phyloP scores from a whole-genome alignment of 2,888 invertebrate genomes.

The Tetanocera ferruginea region DNA sequence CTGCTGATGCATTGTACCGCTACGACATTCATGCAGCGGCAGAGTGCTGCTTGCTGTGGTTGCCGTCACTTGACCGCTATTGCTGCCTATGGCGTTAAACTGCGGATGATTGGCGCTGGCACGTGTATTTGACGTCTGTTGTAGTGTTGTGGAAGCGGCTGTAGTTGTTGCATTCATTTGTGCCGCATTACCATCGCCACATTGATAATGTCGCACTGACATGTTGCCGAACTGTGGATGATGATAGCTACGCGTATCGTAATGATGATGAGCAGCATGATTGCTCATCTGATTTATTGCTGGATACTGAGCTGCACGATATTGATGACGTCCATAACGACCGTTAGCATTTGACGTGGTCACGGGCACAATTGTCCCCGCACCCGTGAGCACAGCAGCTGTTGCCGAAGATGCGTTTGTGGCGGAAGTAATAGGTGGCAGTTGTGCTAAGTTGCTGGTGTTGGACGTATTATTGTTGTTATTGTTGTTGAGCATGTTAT shows the following conservation, averaged over 20 bases:
- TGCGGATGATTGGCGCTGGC: slow-evolving; percentile 39
- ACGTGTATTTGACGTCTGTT: background rate
- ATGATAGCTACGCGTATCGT: slow-evolving; percentile 60
- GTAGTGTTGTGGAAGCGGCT: background rate
- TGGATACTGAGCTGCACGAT: slow-evolving; percentile 52
- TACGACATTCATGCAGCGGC: slow-evolving; percentile 7
- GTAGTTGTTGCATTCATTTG: background rate
- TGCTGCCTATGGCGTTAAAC: slow-evolving; percentile 47
- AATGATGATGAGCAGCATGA: slow-evolving; percentile 46
- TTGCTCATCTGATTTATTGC: slow-evolving; percentile 39
- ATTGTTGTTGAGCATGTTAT: slow-evolving; percentile 27
- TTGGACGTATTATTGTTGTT: slow-evolving; percentile 42
- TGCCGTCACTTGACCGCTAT: slow-evolving; percentile 27
- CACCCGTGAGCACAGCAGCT: slow-evolving; percentile 56
- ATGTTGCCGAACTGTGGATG: slow-evolving; percentile 68
- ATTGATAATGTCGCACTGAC: slow-evolving; percentile 62
- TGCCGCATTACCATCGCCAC: slow-evolving; percentile 41
- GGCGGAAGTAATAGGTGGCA: slow-evolving; percentile 25
- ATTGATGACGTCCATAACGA: slow-evolving; percentile 49
- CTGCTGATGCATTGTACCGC: slow-evolving; percentile 14
- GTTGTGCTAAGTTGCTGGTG: slow-evolving; percentile 38
- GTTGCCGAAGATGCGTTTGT: slow-evolving; percentile 1
- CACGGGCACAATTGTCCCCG: slow-evolving; percentile 52
- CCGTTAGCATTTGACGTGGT: slow-evolving; percentile 49
- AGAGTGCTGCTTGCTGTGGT: background rate